phyloP scores from a whole-genome alignment of 2,797 vertebrate species.

The Nannoperca australis region DNA sequence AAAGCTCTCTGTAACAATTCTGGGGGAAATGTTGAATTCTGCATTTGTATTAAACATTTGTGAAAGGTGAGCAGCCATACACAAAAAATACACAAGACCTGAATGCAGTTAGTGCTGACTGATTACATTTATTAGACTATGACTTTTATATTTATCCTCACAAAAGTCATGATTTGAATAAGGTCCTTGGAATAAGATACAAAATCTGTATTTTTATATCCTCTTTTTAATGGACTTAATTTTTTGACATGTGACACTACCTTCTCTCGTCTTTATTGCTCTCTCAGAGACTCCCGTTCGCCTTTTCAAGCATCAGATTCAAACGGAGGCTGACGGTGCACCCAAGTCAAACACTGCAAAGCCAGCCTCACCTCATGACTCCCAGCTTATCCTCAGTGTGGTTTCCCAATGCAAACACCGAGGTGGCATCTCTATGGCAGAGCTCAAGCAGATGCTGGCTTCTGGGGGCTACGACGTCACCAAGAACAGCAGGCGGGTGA shows the following conservation, averaged over 20 bases:
- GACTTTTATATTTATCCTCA: background rate
- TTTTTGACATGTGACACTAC: background rate
- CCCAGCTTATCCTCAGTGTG: constrained; percentile 46
- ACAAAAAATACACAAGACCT: background rate
- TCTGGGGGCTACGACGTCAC: constrained; percentile 47
- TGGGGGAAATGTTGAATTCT: no score
- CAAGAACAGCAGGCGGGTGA: constrained; percentile 42
- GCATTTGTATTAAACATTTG: no score
- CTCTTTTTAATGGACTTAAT: background rate
- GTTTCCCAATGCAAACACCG: constrained; percentile 51
- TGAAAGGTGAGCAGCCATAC: no score
- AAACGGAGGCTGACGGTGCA: constrained; percentile 12
- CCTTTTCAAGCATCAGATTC: constrained; percentile 57
- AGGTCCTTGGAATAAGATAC: background rate
- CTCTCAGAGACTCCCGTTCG: constrained; percentile 58
- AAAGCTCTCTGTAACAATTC: background rate
- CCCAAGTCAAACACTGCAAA: background rate
- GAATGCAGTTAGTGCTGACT: background rate
- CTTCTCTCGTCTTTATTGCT: background rate
- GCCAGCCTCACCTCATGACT: background rate
- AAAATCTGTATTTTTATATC: background rate
- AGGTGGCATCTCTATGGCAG: constrained; percentile 62
- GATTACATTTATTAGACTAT: background rate
- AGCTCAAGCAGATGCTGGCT: constrained; percentile 64
- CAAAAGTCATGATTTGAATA: background rate